Percentiles rank a stretch among this genome's conserved stretches.
phyloP scores from a whole-genome alignment of 2,797 vertebrate species.

The Crypturellus tataupa region DNA sequence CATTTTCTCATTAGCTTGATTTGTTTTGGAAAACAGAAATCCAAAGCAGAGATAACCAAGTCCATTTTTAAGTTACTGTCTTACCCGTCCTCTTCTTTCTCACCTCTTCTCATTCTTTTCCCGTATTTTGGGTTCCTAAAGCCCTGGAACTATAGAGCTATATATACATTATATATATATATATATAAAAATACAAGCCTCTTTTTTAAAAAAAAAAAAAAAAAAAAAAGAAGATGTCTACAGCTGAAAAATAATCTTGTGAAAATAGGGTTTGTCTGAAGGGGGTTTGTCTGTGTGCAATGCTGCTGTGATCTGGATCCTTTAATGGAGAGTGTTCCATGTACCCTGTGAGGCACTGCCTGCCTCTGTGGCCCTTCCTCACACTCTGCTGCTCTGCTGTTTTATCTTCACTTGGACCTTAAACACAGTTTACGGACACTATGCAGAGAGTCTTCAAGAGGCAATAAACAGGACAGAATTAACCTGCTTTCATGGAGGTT shows the following conservation, averaged over 20 bases:
- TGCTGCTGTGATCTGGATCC: conserved; percentile 80
- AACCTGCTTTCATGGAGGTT: conserved; percentile 80
- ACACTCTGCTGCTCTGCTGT: conserved; percentile 79
- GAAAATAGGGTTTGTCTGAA: conserved; percentile 74
- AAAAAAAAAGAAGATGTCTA: conserved; percentile 47
- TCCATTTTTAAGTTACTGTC: conserved; percentile 70
- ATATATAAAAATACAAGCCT: conserved; percentile 32
- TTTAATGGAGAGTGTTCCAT: conserved; percentile 78
- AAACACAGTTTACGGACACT: conserved; percentile 80
- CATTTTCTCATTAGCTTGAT: conserved; percentile 72
- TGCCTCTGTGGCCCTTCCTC: conserved; percentile 76
- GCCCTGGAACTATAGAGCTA: conserved; percentile 61
- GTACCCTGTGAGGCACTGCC: conserved; percentile 78
- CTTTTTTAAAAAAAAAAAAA: conserved; percentile 40
- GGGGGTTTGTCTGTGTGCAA: conserved; percentile 73
- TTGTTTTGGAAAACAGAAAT: conserved; percentile 69
- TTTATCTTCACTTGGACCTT: conserved; percentile 80
- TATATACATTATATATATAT: neutral
- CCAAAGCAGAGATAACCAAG: conserved; percentile 61
- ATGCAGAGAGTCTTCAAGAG: conserved; percentile 81
- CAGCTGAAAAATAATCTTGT: conserved; percentile 69
- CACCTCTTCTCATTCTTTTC: conserved; percentile 68
- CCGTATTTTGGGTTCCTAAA: conserved; percentile 70
- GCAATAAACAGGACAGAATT: conserved; percentile 84
- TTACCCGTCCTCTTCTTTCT: conserved; percentile 68